These are phyloP conservation scores for Peromyscus aztecus DNA, from an alignment of 2,797 vertebrate species.

Conservation along the genomic window DNA sequence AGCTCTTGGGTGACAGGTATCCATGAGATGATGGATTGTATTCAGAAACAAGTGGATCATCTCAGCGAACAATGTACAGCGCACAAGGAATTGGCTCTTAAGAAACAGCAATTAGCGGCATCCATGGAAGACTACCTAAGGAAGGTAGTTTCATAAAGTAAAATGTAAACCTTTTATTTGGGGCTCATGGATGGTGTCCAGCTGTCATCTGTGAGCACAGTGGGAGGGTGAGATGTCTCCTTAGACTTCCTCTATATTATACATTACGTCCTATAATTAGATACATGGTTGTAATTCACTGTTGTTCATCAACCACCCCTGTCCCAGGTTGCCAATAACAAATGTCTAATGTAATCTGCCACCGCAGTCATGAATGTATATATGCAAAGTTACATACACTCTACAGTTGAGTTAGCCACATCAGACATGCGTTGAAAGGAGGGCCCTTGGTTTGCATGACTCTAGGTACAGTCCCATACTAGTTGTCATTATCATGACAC, in stretches of 20 bases:
- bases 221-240: neutral
- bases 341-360: neutral
- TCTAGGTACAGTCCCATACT: neutral
- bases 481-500: neutral
- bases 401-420: neutral
- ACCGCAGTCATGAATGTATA: neutral
- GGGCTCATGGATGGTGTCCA: neutral
- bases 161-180: neutral
- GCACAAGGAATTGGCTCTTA: conserved; percentile 86
- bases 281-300: neutral
- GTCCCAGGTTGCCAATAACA: neutral
- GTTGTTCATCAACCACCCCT: neutral
- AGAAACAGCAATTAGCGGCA: conserved; percentile 87
- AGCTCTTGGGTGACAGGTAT: conserved; percentile 86
- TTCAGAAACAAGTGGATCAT: conserved; percentile 87
- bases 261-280: neutral
- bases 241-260: neutral
- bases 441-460: neutral
- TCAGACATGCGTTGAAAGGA: neutral
- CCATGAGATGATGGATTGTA: conserved; percentile 89
- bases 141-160: conserved; percentile 88
- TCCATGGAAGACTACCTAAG: conserved; percentile 88
- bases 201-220: neutral
- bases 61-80: conserved; percentile 85
- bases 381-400: neutral